phyloP scores from a whole-genome alignment of 2,888 invertebrate genomes.

The Polietes domitor region DNA sequence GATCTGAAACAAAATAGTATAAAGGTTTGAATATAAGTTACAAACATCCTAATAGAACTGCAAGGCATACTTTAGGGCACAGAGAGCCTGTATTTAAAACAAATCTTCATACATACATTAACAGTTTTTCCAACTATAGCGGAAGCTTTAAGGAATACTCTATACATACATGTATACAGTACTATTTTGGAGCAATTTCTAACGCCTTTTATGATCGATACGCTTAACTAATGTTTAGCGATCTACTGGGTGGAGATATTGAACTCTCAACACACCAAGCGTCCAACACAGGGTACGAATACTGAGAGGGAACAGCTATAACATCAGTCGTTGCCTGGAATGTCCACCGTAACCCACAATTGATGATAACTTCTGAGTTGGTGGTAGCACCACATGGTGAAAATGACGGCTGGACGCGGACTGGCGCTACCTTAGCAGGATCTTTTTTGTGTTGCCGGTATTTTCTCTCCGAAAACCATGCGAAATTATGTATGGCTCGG shows the following conservation, averaged over 20 bases:
- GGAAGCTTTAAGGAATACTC: conserved; percentile 68
- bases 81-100: no score
- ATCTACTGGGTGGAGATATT: conserved; percentile 53
- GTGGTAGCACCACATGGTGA: neutral
- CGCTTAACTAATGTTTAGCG: conserved; percentile 65
- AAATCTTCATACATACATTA: no score
- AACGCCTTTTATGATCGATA: conserved; percentile 72
- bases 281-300: neutral
- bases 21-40: no score
- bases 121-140: conserved; percentile 53
- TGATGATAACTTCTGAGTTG: neutral
- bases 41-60: no score
- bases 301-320: neutral
- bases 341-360: neutral
- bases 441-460: neutral
- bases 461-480: conserved; percentile 30
- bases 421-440: conserved; percentile 43
- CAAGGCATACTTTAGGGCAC: no score
- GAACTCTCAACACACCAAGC: conserved; percentile 39
- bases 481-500: conserved; percentile 39
- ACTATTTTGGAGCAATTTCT: conserved; percentile 69
- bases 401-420: neutral
- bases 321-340: neutral
- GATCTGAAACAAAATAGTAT: no score
- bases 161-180: conserved; percentile 60